A percentile compares a stretch with the other conserved stretches of the same genome.
phyloP scores from a whole-genome alignment of 1,140 invertebrate species.

The Nasonia giraulti region DNA sequence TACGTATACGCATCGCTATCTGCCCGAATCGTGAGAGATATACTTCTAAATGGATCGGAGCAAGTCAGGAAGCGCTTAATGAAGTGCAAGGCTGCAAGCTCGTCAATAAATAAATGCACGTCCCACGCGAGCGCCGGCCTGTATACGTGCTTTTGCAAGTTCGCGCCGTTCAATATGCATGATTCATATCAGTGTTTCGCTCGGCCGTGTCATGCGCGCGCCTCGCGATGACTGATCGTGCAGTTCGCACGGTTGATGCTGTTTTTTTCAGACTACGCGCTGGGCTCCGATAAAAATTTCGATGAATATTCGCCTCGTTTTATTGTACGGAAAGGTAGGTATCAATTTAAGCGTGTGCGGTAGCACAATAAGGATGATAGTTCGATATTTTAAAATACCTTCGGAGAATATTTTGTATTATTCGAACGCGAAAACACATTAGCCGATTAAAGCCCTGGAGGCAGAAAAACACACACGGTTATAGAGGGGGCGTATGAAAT shows the following conservation, averaged over 20 bases:
- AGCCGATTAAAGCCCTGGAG: background rate
- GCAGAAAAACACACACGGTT: background rate
- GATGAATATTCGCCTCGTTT: background rate
- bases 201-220: conserved; percentile 9
- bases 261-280: background rate
- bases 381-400: too few relatives aligned
- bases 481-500: background rate
- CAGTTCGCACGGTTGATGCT: background rate
- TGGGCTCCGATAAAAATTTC: background rate
- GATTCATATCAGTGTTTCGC: conserved; percentile 49
- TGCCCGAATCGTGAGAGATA: background rate
- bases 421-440: background rate
- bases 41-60: background rate
- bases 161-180: conserved; percentile 56
- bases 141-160: conserved; percentile 14
- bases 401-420: background rate
- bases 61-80: background rate
- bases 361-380: too few relatives aligned
- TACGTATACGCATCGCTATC: too few relatives aligned
- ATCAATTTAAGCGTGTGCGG: too few relatives aligned
- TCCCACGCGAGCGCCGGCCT: background rate
- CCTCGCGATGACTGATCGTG: conserved; percentile 9
- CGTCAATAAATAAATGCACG: conserved; percentile 48
- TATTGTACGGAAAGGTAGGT: too few relatives aligned
- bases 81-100: background rate